phyloP scores from a whole-genome alignment of 2,113 vertebrate genomes.

The Isichthys henryi region DNA sequence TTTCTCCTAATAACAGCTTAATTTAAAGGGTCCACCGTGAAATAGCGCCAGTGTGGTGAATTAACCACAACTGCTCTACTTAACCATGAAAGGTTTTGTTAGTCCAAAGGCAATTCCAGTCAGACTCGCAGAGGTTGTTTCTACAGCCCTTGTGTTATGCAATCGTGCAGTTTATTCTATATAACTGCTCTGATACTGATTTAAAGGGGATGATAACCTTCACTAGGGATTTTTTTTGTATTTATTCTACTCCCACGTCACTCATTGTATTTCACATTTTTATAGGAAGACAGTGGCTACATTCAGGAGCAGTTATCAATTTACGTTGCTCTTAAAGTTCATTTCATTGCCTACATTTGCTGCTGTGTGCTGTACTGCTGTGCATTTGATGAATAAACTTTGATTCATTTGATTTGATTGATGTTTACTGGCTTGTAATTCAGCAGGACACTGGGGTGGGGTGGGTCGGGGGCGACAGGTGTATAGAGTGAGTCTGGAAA shows the following conservation, averaged over 20 bases:
- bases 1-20: background rate
- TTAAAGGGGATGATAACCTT: background rate
- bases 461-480: background rate
- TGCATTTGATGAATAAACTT: background rate
- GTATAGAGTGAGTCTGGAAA: background rate
- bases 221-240: background rate
- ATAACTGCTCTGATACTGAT: background rate
- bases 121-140: background rate
- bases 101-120: background rate
- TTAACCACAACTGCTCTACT: background rate
- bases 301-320: background rate
- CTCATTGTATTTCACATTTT: background rate
- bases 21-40: background rate
- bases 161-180: background rate
- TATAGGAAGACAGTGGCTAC: background rate
- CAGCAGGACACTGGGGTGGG: background rate
- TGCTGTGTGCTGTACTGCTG: background rate
- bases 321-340: background rate
- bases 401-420: background rate
- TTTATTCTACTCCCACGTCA: background rate
- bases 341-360: background rate
- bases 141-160: background rate
- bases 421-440: background rate
- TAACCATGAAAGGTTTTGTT: background rate
- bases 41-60: background rate